Percentiles rank a stretch among this genome's conserved stretches.
Conservation (phyloP, 2,113 vertebrate genomes). For the Neoarius graeffei region DNA sequence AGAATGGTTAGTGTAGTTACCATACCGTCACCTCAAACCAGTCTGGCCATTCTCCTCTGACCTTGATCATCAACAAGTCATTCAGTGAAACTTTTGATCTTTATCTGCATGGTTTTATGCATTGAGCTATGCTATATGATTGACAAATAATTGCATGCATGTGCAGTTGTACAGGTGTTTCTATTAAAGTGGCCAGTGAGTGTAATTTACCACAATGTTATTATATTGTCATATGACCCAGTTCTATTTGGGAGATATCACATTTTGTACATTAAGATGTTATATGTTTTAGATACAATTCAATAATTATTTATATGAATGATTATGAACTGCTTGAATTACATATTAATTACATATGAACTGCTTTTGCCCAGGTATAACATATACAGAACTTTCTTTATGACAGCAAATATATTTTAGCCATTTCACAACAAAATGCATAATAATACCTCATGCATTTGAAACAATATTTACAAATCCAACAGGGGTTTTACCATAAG, state of each 20-base stretch:
- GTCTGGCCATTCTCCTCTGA: too few relatives aligned
- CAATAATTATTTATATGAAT: not conserved
- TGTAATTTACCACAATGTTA: not conserved
- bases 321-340: not conserved
- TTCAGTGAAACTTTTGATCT: too few relatives aligned
- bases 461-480: not conserved
- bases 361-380: not conserved
- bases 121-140: not conserved
- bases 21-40: too few relatives aligned
- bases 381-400: not conserved
- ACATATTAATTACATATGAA: too few relatives aligned
- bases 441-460: not conserved
- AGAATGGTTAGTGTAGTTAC: too few relatives aligned
- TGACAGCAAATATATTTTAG: not conserved
- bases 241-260: not conserved
- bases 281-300: not conserved
- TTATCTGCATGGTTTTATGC: too few relatives aligned
- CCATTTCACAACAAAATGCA: not conserved
- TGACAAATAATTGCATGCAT: not conserved
- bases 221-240: not conserved
- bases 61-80: too few relatives aligned
- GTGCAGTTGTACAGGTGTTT: not conserved
- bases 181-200: not conserved
- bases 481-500: not conserved
- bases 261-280: not conserved